Conservation (phyloP, 2,113 vertebrate species). For the Bolborhynchus lineola region DNA sequence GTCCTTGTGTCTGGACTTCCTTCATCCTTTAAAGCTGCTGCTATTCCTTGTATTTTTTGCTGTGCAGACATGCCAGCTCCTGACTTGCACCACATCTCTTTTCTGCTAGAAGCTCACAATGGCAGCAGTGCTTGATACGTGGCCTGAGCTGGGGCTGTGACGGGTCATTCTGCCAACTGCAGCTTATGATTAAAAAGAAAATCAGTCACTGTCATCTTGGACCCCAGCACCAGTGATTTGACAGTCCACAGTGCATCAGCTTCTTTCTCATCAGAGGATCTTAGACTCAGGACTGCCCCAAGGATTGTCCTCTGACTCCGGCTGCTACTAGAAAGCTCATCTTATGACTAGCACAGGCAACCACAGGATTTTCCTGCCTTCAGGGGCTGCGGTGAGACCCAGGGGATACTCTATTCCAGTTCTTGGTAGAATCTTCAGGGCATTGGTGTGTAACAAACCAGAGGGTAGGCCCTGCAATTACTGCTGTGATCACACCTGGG, state of each 20-base stretch:
- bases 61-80: not conserved
- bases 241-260: constrained; percentile 4
- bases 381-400: not conserved
- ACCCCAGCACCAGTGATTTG: not conserved
- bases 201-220: constrained; percentile 48
- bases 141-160: not conserved
- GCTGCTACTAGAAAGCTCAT: not conserved
- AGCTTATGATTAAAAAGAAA: constrained; percentile 30
- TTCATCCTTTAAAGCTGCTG: not conserved
- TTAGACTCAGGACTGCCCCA: constrained; percentile 25
- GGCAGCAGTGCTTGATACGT: not conserved
- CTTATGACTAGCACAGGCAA: not conserved
- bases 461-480: not conserved
- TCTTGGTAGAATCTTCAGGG: not conserved
- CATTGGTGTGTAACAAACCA: not conserved
- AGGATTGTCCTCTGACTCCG: constrained; percentile 50
- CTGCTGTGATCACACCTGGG: not conserved
- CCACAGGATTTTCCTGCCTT: not conserved
- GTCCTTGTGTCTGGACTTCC: not conserved
- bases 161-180: constrained; percentile 23
- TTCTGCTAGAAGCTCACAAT: not conserved
- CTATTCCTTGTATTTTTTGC: not conserved
- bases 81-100: accelerated
- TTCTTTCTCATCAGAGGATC: constrained; percentile 32
- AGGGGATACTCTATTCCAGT: not conserved